Percentiles rank a stretch among this genome's conserved stretches.
Evolutionary conservation across 2,797 vertebrate species (phyloP).

Genomic region (Hirundo rustica): DNA sequence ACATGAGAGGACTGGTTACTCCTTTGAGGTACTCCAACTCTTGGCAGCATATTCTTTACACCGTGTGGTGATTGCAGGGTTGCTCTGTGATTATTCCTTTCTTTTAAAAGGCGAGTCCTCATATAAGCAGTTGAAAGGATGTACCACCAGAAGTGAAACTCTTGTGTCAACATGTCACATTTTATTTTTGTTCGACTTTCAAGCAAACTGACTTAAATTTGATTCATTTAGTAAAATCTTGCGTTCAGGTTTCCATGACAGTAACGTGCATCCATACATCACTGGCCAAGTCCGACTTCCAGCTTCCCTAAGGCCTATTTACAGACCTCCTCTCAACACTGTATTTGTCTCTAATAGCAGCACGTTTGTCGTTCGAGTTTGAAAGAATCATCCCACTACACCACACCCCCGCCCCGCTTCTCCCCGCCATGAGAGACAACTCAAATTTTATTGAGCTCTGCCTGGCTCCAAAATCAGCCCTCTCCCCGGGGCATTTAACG

Average conservation of each 20-base stretch:
- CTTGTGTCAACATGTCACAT: fast-evolving
- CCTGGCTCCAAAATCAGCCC: too few species aligned
- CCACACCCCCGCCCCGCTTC: not conserved
- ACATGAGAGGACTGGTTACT: fast-evolving
- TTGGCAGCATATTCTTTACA: not conserved
- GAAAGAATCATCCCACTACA: too few species aligned
- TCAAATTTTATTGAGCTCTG: not conserved
- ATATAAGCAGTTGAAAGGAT: not conserved
- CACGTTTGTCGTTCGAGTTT: fast-evolving
- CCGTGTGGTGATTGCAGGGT: fast-evolving
- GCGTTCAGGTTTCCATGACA: not conserved
- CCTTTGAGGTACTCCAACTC: not conserved
- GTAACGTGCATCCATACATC: fast-evolving
- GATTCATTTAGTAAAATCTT: not conserved
- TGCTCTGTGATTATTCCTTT: not conserved
- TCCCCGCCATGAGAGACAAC: too few species aligned
- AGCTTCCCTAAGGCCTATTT: fast-evolving
- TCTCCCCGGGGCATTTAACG: not conserved
- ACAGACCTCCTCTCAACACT: not conserved
- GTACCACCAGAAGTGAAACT: not conserved
- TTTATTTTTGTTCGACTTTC: not conserved
- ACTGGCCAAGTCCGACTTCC: not conserved
- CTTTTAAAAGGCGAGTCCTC: not conserved
- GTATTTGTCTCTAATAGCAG: not conserved
- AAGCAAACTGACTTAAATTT: not conserved